Base-by-base conservation (phyloP, 2,113 vertebrate genomes). In the Leuciscus idus region DNA sequence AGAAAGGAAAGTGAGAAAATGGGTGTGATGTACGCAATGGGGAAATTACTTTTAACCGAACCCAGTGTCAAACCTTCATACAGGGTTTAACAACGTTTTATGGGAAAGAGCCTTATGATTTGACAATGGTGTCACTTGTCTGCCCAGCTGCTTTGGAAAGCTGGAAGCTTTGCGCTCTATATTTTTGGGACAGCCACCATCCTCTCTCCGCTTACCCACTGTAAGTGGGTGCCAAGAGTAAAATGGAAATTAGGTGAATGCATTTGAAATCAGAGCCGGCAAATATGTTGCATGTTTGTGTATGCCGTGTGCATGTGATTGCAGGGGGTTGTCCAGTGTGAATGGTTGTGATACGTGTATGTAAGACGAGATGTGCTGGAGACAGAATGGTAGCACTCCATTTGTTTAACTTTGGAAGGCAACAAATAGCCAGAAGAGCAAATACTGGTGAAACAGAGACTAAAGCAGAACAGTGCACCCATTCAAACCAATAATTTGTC, bases 401-500 rank as follows among this genome's bases (percentile, higher is more conserved):
- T 87, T 88, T 85, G 87, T 90, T 75, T 62, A 91, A 89, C 79
- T 81, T 90, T 94, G 93, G 93, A 92, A 64, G 4, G 0, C 55
- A 81, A 90, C 92, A 93, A 94, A 93, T 88, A 94, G 87, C 91
- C 91, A 92, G 90, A 93, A 86, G 81, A 91, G 85, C 74, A 89
- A 87, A 82, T 91, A 89, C 87, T 84, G 90, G 76, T 81, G 88
- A 89, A 91, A 84, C 77, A 64, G 78, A 82, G 85, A 90, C 90
- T 77, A 89, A 70, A 72, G 85, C 87, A 91, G 92, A 94, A 95
- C 93, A 94, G 91, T 91, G 90, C 85, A 81, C 88, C 92, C 89
- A 92, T 95, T 95, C 91, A 95, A 92, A 85, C 84, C 87, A 91
- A 89, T 91, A 88, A 88, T 92, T 93, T 94, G 88, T 89, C 85